Conservation (phyloP, 2,113 vertebrate species). For the Lipophrys pholis region DNA sequence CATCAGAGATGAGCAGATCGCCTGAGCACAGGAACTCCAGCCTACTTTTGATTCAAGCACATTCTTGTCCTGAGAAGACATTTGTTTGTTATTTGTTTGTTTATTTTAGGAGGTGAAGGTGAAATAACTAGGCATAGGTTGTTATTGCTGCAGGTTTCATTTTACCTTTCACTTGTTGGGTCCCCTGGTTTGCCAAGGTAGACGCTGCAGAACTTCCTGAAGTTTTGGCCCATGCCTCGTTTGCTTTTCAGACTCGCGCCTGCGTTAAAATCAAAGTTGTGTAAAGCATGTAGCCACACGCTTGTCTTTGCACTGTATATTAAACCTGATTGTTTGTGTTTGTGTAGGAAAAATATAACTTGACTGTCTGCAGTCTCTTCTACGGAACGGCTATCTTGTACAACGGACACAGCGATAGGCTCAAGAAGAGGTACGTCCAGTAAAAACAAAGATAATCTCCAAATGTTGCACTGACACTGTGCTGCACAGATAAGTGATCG, state of each 20-base stretch:
- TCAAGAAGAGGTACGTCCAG: constrained; percentile 70
- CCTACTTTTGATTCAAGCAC: neutral
- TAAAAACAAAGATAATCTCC: constrained; percentile 2
- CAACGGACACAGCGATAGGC: constrained; percentile 59
- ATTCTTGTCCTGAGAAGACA: neutral
- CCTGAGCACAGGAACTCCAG: neutral
- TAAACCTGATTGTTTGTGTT: constrained; percentile 13
- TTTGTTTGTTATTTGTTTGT: constrained; percentile 1
- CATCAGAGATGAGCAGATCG: too few relatives aligned
- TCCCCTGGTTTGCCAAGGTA: constrained; percentile 39
- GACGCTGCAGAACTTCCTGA: constrained; percentile 47
- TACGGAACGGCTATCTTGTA: constrained; percentile 65
- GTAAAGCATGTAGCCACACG: neutral
- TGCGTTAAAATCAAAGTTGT: neutral
- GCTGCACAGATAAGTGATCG: constrained; percentile 29
- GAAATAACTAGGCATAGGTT: constrained; percentile 37
- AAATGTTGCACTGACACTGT: too few relatives aligned
- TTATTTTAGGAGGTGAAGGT: constrained; percentile 23
- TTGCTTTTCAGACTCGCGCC: neutral
- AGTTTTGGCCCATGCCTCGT: too few relatives aligned
- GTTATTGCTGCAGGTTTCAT: constrained; percentile 43
- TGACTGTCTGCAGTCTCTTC: constrained; percentile 71
- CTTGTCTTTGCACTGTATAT: neutral
- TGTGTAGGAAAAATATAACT: constrained; percentile 59
- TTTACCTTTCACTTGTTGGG: constrained; percentile 38